These are phyloP conservation scores for Phataginus tricuspis DNA, from an alignment of 2,797 vertebrate species.

Conservation along the genomic window DNA sequence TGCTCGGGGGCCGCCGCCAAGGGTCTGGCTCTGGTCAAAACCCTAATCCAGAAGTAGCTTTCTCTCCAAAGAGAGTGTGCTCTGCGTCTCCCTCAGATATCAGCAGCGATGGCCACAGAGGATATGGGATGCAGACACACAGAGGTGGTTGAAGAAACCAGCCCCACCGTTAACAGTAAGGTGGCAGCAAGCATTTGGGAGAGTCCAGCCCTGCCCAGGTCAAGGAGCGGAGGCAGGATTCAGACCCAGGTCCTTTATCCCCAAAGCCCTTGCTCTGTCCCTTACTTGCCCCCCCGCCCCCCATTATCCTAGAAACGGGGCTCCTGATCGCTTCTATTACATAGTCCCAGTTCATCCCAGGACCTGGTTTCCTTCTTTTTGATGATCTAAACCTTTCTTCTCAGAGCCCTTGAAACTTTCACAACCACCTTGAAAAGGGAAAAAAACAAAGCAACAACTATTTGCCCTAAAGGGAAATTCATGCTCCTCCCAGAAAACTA, in stretches of 20 bases:
- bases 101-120: neutral
- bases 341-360: neutral
- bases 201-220: neutral
- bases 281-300: fast-evolving
- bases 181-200: neutral
- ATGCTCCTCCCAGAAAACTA: neutral
- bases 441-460: neutral
- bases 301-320: neutral
- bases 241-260: neutral
- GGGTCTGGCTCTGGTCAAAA: neutral
- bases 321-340: neutral
- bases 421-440: neutral
- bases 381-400: neutral
- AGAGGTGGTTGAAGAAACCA: neutral
- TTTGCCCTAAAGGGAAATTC: neutral
- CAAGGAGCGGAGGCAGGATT: neutral
- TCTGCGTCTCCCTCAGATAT: fast-evolving
- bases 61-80: neutral
- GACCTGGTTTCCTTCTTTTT: neutral
- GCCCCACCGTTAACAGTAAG: fast-evolving
- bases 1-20: neutral
- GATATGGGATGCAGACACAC: fast-evolving
- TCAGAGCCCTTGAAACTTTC: neutral
- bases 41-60: fast-evolving
- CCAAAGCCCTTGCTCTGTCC: neutral